phyloP scores from a whole-genome alignment of 2,888 invertebrate genomes.

The Drosophila stalkeri region DNA sequence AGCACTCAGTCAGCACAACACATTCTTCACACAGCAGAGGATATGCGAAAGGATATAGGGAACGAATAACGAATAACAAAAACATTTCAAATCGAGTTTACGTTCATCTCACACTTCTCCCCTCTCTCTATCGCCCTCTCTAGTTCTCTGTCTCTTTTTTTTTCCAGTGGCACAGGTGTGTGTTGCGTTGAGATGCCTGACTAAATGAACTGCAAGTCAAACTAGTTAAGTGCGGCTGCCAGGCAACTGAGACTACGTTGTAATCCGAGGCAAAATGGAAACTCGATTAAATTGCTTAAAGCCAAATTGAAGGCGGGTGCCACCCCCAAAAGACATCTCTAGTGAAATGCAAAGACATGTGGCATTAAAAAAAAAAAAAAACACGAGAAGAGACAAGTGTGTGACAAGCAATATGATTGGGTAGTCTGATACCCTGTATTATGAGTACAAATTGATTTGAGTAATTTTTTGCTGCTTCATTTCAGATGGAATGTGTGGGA shows the following conservation, averaged over 20 bases:
- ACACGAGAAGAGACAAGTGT: neutral
- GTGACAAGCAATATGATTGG: neutral
- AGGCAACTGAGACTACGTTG: constrained; percentile 42
- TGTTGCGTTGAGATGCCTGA: constrained; percentile 55
- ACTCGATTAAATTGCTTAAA: constrained; percentile 73
- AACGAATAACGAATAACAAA: constrained; percentile 47
- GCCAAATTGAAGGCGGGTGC: constrained; percentile 62
- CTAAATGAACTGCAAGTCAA: constrained; percentile 74
- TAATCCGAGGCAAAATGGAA: constrained; percentile 59
- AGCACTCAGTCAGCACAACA: constrained; percentile 54
- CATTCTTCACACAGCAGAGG: constrained; percentile 6
- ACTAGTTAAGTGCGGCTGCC: constrained; percentile 70
- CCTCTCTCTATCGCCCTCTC: constrained; percentile 26
- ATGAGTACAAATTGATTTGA: neutral
- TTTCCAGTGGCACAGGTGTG: constrained; percentile 23
- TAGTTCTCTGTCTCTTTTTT: constrained; percentile 14
- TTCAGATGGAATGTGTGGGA: neutral
- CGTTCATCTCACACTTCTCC: neutral
- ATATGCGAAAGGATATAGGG: constrained; percentile 22
- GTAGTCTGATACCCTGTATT: neutral
- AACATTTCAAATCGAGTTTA: constrained; percentile 54
- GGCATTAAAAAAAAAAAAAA: constrained; percentile 5
- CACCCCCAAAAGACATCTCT: constrained; percentile 36
- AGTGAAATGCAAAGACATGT: constrained; percentile 42
- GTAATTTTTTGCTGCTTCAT: neutral